Evolutionary conservation across 2,888 invertebrate genomes (phyloP).

Genomic region (Nipponacmea schrenckii): DNA sequence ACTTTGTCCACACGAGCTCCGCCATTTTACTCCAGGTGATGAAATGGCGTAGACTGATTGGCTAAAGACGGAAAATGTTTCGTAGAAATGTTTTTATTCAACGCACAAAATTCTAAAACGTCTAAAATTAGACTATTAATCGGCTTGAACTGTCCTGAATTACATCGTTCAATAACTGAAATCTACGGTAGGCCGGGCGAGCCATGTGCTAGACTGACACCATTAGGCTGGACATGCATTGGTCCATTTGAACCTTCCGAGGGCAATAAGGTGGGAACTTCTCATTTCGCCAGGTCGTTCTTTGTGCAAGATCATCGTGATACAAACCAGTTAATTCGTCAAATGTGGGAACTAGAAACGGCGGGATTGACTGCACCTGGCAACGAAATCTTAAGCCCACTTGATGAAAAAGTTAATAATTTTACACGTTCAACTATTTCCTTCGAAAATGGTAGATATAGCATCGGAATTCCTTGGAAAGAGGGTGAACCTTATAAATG

Average conservation of each 20-base stretch:
- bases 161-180: constrained; percentile 28
- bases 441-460: neutral
- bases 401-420: no score
- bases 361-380: neutral
- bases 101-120: no score
- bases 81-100: no score
- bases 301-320: constrained; percentile 7
- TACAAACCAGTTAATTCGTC: neutral
- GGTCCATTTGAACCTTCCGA: constrained; percentile 8
- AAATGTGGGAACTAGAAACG: neutral
- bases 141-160: constrained; percentile 28
- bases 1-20: no score
- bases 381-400: no score
- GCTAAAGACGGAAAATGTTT: constrained; percentile 17
- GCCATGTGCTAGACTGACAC: constrained; percentile 30
- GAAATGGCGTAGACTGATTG: no score
- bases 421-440: neutral
- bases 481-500: neutral
- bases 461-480: constrained; percentile 2
- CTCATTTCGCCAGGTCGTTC: constrained; percentile 3
- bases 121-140: constrained; percentile 25
- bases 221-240: constrained; percentile 33
- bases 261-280: neutral
- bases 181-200: constrained; percentile 24
- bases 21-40: no score